Conservation (phyloP, 2,797 vertebrate species). For the Nasua narica region DNA sequence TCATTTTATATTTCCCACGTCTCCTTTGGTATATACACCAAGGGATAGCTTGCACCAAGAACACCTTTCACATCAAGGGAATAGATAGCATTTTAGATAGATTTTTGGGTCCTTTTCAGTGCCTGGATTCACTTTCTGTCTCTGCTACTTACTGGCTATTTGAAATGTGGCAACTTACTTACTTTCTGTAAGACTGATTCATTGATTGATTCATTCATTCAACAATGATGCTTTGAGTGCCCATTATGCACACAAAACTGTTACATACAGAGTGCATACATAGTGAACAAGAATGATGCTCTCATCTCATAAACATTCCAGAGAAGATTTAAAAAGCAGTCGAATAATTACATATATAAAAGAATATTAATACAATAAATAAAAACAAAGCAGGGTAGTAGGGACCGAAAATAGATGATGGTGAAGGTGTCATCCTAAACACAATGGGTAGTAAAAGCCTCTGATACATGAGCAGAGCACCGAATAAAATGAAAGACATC, state of each 20-base stretch:
- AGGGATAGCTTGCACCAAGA: slow-evolving; percentile 67
- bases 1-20: slow-evolving; percentile 78
- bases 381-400: neutral
- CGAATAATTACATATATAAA: neutral
- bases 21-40: slow-evolving; percentile 65
- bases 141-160: neutral
- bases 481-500: neutral
- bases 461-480: neutral
- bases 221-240: neutral
- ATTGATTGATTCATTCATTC: neutral
- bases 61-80: slow-evolving; percentile 57
- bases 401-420: neutral
- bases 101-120: neutral
- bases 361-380: neutral
- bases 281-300: neutral
- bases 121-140: neutral
- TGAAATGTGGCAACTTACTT: neutral
- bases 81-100: slow-evolving; percentile 36
- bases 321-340: neutral
- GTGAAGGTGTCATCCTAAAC: neutral
- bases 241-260: neutral
- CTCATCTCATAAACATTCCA: neutral
- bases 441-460: neutral
- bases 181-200: neutral
- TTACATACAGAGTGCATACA: neutral